Evolutionary conservation across 2,113 vertebrate genomes (phyloP).

Genomic region (Pelecanoides urinatrix): DNA sequence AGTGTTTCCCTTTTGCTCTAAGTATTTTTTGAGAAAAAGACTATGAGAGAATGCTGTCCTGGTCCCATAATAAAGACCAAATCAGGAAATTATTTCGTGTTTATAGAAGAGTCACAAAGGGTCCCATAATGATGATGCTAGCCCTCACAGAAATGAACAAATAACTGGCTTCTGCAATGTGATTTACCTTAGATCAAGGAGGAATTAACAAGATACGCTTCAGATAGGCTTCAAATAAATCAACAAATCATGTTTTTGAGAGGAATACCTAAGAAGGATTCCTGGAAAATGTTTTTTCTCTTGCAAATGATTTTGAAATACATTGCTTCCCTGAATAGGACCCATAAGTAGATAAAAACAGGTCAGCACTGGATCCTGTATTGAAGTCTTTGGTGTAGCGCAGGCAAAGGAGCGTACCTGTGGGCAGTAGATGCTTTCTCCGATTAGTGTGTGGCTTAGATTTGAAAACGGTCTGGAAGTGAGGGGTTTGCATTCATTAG

Average conservation of each 20-base stretch:
- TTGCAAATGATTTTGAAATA: not conserved
- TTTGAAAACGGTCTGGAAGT: not conserved
- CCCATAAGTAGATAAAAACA: not conserved
- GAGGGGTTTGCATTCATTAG: not conserved
- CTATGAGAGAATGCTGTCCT: not conserved
- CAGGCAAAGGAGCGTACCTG: not conserved
- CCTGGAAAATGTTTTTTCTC: not conserved
- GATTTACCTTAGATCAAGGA: not conserved
- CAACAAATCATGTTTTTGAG: not conserved
- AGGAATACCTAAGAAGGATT: not conserved
- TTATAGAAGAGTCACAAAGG: not conserved
- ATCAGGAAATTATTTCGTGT: not conserved
- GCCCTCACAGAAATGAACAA: not conserved
- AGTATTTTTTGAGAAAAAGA: not conserved
- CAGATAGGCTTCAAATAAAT: not conserved
- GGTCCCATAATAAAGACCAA: not conserved
- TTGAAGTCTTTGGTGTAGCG: not conserved
- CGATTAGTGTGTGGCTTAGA: not conserved
- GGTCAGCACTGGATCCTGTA: rapidly evolving
- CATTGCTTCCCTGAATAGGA: not conserved
- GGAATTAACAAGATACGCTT: not conserved
- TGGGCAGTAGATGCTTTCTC: not conserved
- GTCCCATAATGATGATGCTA: not conserved
- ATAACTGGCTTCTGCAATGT: not conserved
- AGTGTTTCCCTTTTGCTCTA: not conserved